Evolutionary conservation across 2,113 vertebrate genomes (phyloP).

Genomic region (Trematocara macrostoma): DNA sequence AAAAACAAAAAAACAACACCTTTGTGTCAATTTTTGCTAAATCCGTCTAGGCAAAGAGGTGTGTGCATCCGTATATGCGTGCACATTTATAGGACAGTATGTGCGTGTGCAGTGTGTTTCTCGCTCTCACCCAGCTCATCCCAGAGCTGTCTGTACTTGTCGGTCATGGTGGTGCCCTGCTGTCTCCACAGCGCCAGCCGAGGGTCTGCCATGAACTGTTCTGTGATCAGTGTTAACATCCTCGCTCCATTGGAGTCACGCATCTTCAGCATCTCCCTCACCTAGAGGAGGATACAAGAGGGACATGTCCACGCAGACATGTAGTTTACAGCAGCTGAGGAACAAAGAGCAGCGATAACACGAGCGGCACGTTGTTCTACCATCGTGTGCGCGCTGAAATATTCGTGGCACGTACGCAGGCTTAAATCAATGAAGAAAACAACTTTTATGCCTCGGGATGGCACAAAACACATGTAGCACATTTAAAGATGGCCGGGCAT

Average conservation of each 20-base stretch:
- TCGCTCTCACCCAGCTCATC: conserved; percentile 77
- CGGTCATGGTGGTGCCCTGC: conserved; percentile 97
- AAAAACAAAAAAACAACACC: neutral
- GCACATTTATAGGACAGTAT: neutral
- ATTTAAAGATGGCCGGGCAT: neutral
- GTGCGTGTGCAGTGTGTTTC: neutral
- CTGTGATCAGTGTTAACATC: conserved; percentile 97
- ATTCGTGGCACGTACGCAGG: neutral
- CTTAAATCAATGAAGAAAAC: neutral
- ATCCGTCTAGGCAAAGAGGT: neutral
- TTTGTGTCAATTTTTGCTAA: conserved; percentile 30
- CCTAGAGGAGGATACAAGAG: conserved; percentile 66
- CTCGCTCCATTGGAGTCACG: conserved; percentile 96
- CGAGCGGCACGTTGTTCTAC: neutral
- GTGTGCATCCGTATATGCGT: neutral
- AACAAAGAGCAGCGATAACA: neutral
- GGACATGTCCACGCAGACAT: neutral
- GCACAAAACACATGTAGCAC: neutral
- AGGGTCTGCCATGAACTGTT: conserved; percentile 98
- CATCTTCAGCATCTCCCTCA: conserved; percentile 98
- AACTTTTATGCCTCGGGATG: neutral
- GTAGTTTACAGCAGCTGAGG: neutral
- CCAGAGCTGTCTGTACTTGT: conserved; percentile 99
- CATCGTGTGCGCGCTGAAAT: neutral
- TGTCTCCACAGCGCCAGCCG: conserved; percentile 92